Conservation (phyloP, 1,140 invertebrate genomes). For the Macrobrachium nipponense region DNA sequence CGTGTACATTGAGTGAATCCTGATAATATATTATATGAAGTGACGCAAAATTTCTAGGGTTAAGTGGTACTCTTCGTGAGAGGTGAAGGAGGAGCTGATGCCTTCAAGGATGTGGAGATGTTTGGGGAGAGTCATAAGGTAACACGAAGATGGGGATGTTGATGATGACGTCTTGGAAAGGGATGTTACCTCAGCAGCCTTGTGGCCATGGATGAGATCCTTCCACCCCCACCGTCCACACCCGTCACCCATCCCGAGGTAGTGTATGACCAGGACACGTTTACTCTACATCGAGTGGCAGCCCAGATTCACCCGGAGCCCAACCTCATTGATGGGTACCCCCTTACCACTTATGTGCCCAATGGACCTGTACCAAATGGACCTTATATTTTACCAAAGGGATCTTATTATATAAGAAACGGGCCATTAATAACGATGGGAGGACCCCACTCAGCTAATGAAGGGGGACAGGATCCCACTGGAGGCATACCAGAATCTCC, state of each 20-base stretch:
- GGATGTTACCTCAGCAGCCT: not conserved
- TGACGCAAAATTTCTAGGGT: not conserved
- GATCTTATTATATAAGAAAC: slow-evolving; percentile 29
- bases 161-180: slow-evolving; percentile 2
- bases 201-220: not conserved
- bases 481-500: not conserved
- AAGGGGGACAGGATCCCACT: not conserved
- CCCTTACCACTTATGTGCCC: slow-evolving; percentile 2
- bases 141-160: not conserved
- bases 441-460: slow-evolving; percentile 1
- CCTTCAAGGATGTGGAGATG: not conserved
- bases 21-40: not conserved
- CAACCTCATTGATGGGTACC: not conserved
- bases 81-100: not conserved
- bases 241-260: slow-evolving; percentile 9
- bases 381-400: slow-evolving; percentile 14
- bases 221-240: not conserved
- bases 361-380: slow-evolving; percentile 29
- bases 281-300: slow-evolving; percentile 2
- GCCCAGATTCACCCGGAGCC: slow-evolving; percentile 8
- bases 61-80: not conserved
- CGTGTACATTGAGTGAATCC: not conserved
- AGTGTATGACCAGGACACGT: not conserved
- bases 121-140: not conserved
- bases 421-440: not conserved